Evolutionary conservation across 2,888 invertebrate species (phyloP), one percentile per base, ranked within the genome.

Genomic region (Orthonevra nobilis): DNA sequence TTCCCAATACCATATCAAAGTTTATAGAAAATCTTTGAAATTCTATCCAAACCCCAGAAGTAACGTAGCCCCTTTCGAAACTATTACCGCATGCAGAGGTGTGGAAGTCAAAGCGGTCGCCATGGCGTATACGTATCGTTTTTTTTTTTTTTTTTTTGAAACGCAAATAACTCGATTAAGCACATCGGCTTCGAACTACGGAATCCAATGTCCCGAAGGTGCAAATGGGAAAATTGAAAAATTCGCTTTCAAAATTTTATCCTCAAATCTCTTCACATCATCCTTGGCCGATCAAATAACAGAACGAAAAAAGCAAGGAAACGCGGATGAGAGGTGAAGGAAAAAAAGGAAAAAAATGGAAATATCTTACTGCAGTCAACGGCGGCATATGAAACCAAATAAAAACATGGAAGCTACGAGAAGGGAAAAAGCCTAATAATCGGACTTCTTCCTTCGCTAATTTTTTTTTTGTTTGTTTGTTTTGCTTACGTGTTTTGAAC

Each of bases 181-280:
- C 46, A 46, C 60, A 58, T 44, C 44, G 52, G 66, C 60, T 77
- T 54, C 54, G 58, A 46, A 60, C 36, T 17, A 72, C 52, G 54
- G 48, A 72, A 72, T 72, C 34, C 30, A 26, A 68, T 68, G 42
- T 61, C 79, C 66, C 34, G n/a, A 61, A 46, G 72, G 54, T 66
- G 34, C 19, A 50, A 68, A 79, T 61, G 12, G 56, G 30, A 61
- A 73, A 73, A 79, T 73, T 79, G 79, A 68, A 79, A 79, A 73
- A 66, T 34, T 72, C 52, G 40, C 44, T 77, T 56, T 32, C 30
- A 38, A 30, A 44, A 74, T 74, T 68, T 68, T n/a, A 54, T 36
- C 60, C 38, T 32, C 38, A 61, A 61, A 61, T 54, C 74, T 61
- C 20, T 46, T 61, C 40, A 36, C 30, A 66, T 58, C 68, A 50